phyloP scores from a whole-genome alignment of 92 coral and sea anemone species.

The Pocillopora meandrina region DNA sequence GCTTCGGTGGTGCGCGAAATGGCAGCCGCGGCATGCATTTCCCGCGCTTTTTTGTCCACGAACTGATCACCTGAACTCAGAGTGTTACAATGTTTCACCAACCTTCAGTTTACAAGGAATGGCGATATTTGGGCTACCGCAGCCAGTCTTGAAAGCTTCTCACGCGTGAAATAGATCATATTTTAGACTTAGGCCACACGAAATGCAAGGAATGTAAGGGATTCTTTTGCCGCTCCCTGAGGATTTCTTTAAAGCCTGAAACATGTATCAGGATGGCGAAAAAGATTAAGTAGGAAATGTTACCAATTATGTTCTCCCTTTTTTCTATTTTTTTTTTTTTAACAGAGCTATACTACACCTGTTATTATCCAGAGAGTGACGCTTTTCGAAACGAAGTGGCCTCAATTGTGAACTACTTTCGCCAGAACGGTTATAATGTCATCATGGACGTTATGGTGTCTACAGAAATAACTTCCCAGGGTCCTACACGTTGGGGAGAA shows the following conservation, averaged over 20 bases:
- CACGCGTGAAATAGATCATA: too few relatives aligned
- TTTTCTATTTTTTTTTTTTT: background rate
- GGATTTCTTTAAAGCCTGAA: too few relatives aligned
- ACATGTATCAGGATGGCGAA: too few relatives aligned
- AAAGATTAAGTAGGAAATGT: too few relatives aligned
- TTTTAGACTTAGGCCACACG: too few relatives aligned
- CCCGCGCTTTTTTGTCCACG: slow-evolving; percentile 13
- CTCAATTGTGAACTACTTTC: slow-evolving; percentile 45
- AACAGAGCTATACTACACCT: slow-evolving; percentile 27
- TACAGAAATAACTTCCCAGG: slow-evolving; percentile 37
- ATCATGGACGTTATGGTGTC: slow-evolving; percentile 50
- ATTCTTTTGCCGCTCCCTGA: too few relatives aligned
- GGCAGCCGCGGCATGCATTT: slow-evolving; percentile 2
- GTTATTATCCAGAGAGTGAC: slow-evolving; percentile 42
- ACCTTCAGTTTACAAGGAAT: too few relatives aligned
- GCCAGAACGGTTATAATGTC: slow-evolving; percentile 44
- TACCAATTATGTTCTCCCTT: too few relatives aligned
- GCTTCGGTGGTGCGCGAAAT: background rate
- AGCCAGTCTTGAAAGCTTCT: too few relatives aligned
- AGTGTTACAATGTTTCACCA: too few relatives aligned
- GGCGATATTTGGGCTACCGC: too few relatives aligned
- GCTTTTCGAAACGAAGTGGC: slow-evolving; percentile 21
- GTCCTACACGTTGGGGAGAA: slow-evolving; percentile 54
- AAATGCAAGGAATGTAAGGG: too few relatives aligned
- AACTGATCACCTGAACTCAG: background rate